Evolutionary conservation across 2,797 vertebrate genomes (phyloP).

Genomic region (Poeciliopsis gracilis): DNA sequence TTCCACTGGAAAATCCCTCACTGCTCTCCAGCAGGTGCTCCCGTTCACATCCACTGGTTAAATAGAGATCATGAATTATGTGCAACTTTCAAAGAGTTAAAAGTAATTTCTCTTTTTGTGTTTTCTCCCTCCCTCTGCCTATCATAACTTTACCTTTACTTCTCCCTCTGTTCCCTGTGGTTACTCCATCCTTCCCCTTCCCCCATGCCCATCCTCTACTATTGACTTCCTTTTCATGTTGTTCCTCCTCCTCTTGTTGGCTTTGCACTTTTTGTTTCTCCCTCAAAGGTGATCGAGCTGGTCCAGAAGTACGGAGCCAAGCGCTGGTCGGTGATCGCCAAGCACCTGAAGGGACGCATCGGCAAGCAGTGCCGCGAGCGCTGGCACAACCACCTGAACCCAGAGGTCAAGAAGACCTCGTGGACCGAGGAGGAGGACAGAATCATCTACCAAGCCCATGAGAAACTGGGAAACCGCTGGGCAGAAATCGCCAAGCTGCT

Average conservation of each 20-base stretch:
- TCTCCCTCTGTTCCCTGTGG: slow-evolving; percentile 67
- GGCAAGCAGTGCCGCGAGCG: slow-evolving; percentile 99
- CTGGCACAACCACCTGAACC: slow-evolving; percentile 99
- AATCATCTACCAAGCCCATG: slow-evolving; percentile 99
- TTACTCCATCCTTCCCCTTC: slow-evolving; percentile 73
- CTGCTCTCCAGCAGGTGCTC: slow-evolving; percentile 71
- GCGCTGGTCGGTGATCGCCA: slow-evolving; percentile 98
- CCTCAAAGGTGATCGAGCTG: slow-evolving; percentile 93
- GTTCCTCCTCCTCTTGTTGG: slow-evolving; percentile 34
- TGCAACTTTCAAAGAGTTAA: slow-evolving; percentile 8
- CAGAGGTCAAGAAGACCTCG: slow-evolving; percentile 99
- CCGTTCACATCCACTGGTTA: slow-evolving; percentile 34
- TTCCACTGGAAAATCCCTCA: slow-evolving; percentile 79
- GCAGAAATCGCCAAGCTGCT: slow-evolving; percentile 99
- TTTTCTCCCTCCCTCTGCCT: slow-evolving; percentile 17
- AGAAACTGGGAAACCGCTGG: slow-evolving; percentile 99
- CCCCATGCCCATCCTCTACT: slow-evolving; percentile 42
- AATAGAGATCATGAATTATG: slow-evolving; percentile 29
- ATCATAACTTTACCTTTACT: slow-evolving; percentile 47
- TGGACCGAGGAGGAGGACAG: slow-evolving; percentile 99
- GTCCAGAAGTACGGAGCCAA: slow-evolving; percentile 99
- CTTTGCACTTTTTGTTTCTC: slow-evolving; percentile 15
- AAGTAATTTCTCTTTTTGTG: slow-evolving; percentile 9
- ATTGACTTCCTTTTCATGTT: slow-evolving; percentile 50
- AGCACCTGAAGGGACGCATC: slow-evolving; percentile 98